Evolutionary conservation across 64 coral and sea anemone genomes (phyloP).

Genomic region (Montipora sp.): DNA sequence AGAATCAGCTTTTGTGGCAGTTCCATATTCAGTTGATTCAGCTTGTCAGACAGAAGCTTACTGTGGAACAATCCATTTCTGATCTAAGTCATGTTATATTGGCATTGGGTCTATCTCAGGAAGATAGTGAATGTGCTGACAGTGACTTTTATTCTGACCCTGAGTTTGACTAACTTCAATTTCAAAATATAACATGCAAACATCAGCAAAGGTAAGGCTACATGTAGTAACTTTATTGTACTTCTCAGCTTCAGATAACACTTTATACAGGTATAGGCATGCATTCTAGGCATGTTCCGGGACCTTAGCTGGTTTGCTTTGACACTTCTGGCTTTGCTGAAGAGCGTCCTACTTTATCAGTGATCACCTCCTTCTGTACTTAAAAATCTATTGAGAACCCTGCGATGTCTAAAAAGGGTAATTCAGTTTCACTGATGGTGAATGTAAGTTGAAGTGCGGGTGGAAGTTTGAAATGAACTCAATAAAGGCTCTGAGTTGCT

Average conservation of each 20-base stretch:
- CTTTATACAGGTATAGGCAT: not conserved
- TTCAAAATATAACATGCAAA: not conserved
- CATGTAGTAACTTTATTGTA: not conserved
- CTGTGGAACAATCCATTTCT: not conserved
- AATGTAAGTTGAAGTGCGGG: too few relatives aligned
- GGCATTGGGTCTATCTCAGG: not conserved
- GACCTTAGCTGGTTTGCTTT: not conserved
- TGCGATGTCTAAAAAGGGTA: not conserved
- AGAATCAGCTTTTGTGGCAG: not conserved
- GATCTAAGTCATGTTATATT: not conserved
- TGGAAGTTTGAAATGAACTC: too few relatives aligned
- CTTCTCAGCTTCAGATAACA: not conserved
- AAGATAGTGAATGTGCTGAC: not conserved
- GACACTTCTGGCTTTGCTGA: not conserved
- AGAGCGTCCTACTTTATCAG: slow-evolving; percentile 18
- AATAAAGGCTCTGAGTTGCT: too few relatives aligned
- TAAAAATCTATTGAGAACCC: slow-evolving; percentile 22
- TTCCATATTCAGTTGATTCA: not conserved
- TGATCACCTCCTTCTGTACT: too few relatives aligned
- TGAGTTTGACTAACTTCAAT: slow-evolving; percentile 1
- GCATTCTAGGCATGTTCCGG: not conserved
- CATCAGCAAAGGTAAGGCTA: not conserved
- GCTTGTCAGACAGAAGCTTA: too few relatives aligned
- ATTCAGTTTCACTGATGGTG: too few relatives aligned
- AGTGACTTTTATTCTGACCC: not conserved